phyloP scores from a whole-genome alignment of 2,113 vertebrate species.

The Aix galericulata region DNA sequence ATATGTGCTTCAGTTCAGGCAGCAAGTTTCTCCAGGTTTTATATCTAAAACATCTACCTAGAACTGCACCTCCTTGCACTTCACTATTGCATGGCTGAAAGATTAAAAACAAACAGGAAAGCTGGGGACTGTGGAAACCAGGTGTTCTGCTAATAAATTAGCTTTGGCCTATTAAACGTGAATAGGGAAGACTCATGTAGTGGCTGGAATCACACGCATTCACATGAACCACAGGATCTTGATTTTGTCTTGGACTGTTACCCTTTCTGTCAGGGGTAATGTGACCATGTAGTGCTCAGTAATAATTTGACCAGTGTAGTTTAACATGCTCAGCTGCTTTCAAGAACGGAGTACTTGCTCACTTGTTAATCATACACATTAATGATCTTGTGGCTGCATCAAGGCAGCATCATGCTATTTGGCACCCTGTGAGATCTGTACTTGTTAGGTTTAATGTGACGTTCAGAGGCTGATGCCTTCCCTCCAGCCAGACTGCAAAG shows the following conservation, averaged over 20 bases:
- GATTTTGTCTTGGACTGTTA: neutral
- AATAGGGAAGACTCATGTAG: neutral
- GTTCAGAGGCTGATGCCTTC: fast-evolving
- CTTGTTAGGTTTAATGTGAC: neutral
- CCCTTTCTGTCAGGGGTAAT: neutral
- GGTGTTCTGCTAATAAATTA: neutral
- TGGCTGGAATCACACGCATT: neutral
- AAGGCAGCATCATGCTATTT: neutral
- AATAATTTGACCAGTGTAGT: too few species aligned
- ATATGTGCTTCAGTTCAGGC: neutral
- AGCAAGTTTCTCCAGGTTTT: neutral
- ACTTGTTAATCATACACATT: neutral
- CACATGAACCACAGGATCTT: neutral
- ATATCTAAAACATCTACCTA: neutral
- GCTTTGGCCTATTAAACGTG: neutral
- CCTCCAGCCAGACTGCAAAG: neutral
- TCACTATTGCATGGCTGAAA: neutral
- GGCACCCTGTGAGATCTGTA: neutral
- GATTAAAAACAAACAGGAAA: neutral
- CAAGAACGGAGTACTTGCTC: neutral
- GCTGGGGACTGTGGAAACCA: neutral
- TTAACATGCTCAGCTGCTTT: neutral
- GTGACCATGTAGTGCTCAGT: neutral
- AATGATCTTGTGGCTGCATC: neutral
- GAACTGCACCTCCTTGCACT: neutral